phyloP scores from a whole-genome alignment of 2,797 vertebrate species.

The Protosalanx chinensis region DNA sequence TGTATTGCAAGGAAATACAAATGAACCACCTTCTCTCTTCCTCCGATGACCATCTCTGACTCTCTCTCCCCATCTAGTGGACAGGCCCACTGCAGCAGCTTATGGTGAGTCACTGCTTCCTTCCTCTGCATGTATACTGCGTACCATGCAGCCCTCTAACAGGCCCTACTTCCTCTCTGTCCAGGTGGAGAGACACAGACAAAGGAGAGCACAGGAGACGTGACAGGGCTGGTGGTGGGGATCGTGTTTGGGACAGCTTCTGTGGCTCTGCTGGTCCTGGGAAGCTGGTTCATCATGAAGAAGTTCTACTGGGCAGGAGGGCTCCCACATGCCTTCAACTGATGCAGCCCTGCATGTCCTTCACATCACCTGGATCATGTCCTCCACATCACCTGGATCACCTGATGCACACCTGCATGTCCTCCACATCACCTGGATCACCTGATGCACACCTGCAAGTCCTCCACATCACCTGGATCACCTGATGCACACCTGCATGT shows the following conservation, averaged over 20 bases:
- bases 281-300: constrained; percentile 68
- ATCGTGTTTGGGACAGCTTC: constrained; percentile 62
- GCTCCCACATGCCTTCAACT: constrained; percentile 37
- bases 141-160: background rate
- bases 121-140: background rate
- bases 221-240: constrained; percentile 56
- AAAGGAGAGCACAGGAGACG: constrained; percentile 19
- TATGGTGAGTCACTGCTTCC: constrained; percentile 49
- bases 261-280: constrained; percentile 57
- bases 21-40: background rate
- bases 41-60: constrained; percentile 8
- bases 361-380: background rate
- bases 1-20: background rate
- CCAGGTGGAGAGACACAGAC: constrained; percentile 37
- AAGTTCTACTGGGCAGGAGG: constrained; percentile 52
- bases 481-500: no score
- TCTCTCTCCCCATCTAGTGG: constrained; percentile 24
- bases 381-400: background rate
- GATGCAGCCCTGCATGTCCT: constrained; percentile 21
- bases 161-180: constrained; percentile 11
- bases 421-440: no score
- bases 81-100: constrained; percentile 22
- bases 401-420: no score
- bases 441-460: no score
- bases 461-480: no score